Evolutionary conservation across 2,888 invertebrate species (phyloP), one percentile per base, ranked within the genome.

Genomic region (Biston stratarius): DNA sequence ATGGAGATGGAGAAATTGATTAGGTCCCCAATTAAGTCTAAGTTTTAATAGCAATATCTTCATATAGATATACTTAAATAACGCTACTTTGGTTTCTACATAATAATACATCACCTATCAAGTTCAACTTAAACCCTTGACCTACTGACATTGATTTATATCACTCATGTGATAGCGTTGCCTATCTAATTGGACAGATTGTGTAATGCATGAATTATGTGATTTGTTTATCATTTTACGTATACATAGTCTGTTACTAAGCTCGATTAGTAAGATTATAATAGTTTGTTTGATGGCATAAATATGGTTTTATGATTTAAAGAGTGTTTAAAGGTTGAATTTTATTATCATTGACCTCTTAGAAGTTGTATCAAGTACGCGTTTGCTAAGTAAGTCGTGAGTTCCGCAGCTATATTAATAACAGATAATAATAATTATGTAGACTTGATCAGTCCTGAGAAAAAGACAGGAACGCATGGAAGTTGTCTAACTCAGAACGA

Each of bases 51-150:
- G 9, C 38, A 8, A 8, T n/a, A 38, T 8, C 1, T 8, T 6
- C 0, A 38, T 9, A 38, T n/a, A n/a, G n/a, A 8, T 38, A 38
- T 42, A 42, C 42, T 5, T 42, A 6, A 15, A 15, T 8, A 5
- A 42, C 34, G 7, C 11, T 33, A 42, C 9, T 44, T 44, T n/a
- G 38, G 33, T 40, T 47, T 55, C n/a, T n/a, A n/a, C n/a, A n/a
- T n/a, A 72, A 7, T 47, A 40, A 71, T 74, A 66, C 10, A 24
- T 3, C 15, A 59, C 67, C 67, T 65, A 60, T 63, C 69, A 71
- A 75, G 77, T 69, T 76, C 67, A 64, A 53, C 69, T 77, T 69
- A 65, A 69, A 68, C 64, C 83, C 82, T 82, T 83, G 83, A 82
- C 83, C 78, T 67, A 77, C 68, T 74, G 77, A 71, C 73, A 76